These are phyloP conservation scores for Leptobrachium leishanense DNA, from an alignment of 2,113 vertebrate genomes.

Conservation along the genomic window DNA sequence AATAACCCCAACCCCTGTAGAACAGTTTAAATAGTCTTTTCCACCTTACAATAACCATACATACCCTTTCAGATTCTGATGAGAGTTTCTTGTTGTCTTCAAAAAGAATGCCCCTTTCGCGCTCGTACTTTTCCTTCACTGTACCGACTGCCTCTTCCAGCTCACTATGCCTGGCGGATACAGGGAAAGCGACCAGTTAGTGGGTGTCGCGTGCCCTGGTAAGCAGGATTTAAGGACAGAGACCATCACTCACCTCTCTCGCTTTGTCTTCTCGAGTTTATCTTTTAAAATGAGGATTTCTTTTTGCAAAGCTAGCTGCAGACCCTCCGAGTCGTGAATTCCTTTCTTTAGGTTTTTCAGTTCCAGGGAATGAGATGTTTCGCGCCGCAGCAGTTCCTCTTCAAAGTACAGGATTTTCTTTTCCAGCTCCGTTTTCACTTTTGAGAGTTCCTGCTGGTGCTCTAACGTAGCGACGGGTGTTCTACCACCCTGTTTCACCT, in stretches of 20 bases:
- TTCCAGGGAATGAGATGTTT: conserved; percentile 84
- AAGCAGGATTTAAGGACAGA: not conserved
- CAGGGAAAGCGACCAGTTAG: not conserved
- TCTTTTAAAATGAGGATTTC: conserved; percentile 85
- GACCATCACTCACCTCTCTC: conserved; percentile 74
- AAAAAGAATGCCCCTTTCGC: conserved; percentile 78
- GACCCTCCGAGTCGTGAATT: conserved; percentile 88
- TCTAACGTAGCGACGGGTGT: conserved; percentile 66
- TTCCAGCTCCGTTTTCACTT: conserved; percentile 87
- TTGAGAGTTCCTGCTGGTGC: conserved; percentile 87
- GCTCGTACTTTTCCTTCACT: conserved; percentile 83
- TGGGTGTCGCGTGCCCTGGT: not conserved
- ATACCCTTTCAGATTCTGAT: conserved; percentile 85
- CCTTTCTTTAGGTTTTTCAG: conserved; percentile 88
- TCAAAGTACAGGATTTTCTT: conserved; percentile 92
- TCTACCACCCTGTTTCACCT: conserved; percentile 84
- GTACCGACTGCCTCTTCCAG: conserved; percentile 81
- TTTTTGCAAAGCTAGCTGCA: conserved; percentile 83
- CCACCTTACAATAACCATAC: conserved; percentile 5
- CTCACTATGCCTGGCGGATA: conserved; percentile 76
- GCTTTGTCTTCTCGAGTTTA: conserved; percentile 84
- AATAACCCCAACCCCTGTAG: no score
- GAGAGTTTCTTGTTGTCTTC: conserved; percentile 89
- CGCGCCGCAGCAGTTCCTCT: conserved; percentile 86
- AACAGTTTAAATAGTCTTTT: no score